These are phyloP conservation scores for Rhamphomyia laevipes DNA, from an alignment of 2,888 invertebrate genomes.

Conservation along the genomic window DNA sequence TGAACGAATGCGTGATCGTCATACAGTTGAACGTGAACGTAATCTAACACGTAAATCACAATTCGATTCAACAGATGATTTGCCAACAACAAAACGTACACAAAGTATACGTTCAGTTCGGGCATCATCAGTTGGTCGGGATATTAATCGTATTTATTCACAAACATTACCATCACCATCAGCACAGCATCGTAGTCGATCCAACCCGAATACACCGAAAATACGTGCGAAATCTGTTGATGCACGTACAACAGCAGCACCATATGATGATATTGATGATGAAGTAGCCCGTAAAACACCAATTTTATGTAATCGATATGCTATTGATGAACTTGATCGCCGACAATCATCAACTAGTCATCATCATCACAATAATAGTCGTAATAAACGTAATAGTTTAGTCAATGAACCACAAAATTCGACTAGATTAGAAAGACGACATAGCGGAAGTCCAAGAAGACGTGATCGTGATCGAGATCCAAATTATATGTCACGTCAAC, in stretches of 20 bases:
- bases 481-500: slow-evolving; percentile 9
- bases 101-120: slow-evolving; percentile 29
- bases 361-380: slow-evolving; percentile 4
- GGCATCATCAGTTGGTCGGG: slow-evolving; percentile 20
- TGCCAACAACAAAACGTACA: slow-evolving; percentile 25
- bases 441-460: background rate
- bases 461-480: slow-evolving; percentile 7
- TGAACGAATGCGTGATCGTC: slow-evolving; percentile 35
- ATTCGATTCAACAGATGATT: slow-evolving; percentile 26
- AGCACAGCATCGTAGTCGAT: slow-evolving; percentile 19
- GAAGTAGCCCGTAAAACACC: slow-evolving; percentile 42
- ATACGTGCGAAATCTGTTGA: slow-evolving; percentile 32
- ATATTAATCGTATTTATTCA: slow-evolving; percentile 25
- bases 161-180: slow-evolving; percentile 13
- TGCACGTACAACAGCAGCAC: slow-evolving; percentile 24
- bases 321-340: slow-evolving; percentile 39
- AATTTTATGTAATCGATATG: slow-evolving; percentile 60
- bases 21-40: slow-evolving; percentile 41
- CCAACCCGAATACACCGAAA: slow-evolving; percentile 19
- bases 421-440: background rate
- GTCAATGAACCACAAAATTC: slow-evolving; percentile 25
- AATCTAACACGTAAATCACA: slow-evolving; percentile 29
- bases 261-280: slow-evolving; percentile 29
- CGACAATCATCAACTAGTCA: background rate
- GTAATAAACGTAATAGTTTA: slow-evolving; percentile 13